These are phyloP conservation scores for Melanostoma scalare DNA, from an alignment of 2,888 invertebrate genomes.

Conservation along the genomic window DNA sequence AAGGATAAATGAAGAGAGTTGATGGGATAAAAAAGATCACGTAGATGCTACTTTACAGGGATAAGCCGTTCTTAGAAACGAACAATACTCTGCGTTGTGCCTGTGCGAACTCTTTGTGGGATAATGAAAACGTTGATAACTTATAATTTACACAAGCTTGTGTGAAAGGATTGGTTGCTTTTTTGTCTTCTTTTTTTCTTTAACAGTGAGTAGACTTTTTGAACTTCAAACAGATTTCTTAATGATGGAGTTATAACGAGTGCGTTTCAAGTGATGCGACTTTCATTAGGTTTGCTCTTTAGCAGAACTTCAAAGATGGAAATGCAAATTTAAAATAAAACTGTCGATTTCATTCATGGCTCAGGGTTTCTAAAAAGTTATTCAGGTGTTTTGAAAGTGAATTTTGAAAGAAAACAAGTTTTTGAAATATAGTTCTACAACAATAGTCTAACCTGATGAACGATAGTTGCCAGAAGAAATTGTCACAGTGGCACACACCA, in stretches of 20 bases:
- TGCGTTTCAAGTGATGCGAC: not conserved
- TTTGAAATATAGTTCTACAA: too few species aligned
- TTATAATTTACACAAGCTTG: slow-evolving; percentile 55
- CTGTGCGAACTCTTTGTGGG: slow-evolving; percentile 19
- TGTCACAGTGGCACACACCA: too few species aligned
- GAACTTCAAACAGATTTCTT: slow-evolving; percentile 30
- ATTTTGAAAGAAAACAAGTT: too few species aligned
- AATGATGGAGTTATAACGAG: slow-evolving; percentile 5
- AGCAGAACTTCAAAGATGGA: too few species aligned
- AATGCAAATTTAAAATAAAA: too few species aligned
- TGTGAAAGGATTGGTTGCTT: slow-evolving; percentile 12
- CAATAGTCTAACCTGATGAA: too few species aligned
- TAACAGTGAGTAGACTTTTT: slow-evolving; percentile 3
- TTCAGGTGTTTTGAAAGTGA: too few species aligned
- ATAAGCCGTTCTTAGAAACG: slow-evolving; percentile 41
- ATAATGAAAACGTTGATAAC: slow-evolving; percentile 57
- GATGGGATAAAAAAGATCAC: slow-evolving; percentile 63
- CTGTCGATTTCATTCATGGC: too few species aligned
- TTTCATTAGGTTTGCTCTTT: not conserved
- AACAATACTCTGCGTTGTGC: slow-evolving; percentile 22
- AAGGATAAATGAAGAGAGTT: slow-evolving; percentile 60
- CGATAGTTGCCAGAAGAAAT: too few species aligned
- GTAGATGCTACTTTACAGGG: slow-evolving; percentile 50
- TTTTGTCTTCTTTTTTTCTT: slow-evolving; percentile 22
- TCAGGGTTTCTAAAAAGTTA: too few species aligned